phyloP scores from a whole-genome alignment of 1,140 invertebrate genomes.

The Papilio machaon region DNA sequence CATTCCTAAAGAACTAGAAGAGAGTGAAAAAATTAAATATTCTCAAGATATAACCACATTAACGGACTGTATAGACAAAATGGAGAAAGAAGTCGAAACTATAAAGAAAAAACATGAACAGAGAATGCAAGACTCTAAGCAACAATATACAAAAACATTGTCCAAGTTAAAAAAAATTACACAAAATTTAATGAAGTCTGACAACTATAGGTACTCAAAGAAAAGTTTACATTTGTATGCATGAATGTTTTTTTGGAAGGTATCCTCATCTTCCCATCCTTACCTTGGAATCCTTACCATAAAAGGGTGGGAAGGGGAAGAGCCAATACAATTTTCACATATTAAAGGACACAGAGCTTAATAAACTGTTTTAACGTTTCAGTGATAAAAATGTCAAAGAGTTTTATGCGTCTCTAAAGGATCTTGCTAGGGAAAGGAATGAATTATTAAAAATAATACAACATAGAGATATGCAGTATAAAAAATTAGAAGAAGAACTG shows the following conservation, averaged over 20 bases:
- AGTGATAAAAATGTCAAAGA: conserved; percentile 75
- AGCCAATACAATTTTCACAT: too few relatives aligned
- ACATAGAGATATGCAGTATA: conserved; percentile 66
- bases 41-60: conserved; percentile 81
- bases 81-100: conserved; percentile 80
- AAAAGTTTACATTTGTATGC: not conserved
- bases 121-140: conserved; percentile 75
- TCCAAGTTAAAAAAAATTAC: conserved; percentile 67
- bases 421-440: conserved; percentile 69
- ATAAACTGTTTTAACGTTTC: conserved; percentile 42
- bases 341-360: not conserved
- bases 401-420: conserved; percentile 71
- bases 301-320: too few relatives aligned
- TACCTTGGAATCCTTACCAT: too few relatives aligned
- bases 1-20: conserved; percentile 71
- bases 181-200: conserved; percentile 65
- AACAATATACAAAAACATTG: conserved; percentile 59
- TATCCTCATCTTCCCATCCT: too few relatives aligned
- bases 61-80: conserved; percentile 82
- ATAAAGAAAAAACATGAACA: conserved; percentile 75
- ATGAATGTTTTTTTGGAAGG: too few relatives aligned
- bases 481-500: conserved; percentile 63
- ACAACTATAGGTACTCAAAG: conserved; percentile 61
- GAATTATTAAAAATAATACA: conserved; percentile 70
- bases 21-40: conserved; percentile 72